Evolutionary conservation across 2,888 invertebrate species (phyloP).

Genomic region (Disparrhopalites patrizii): DNA sequence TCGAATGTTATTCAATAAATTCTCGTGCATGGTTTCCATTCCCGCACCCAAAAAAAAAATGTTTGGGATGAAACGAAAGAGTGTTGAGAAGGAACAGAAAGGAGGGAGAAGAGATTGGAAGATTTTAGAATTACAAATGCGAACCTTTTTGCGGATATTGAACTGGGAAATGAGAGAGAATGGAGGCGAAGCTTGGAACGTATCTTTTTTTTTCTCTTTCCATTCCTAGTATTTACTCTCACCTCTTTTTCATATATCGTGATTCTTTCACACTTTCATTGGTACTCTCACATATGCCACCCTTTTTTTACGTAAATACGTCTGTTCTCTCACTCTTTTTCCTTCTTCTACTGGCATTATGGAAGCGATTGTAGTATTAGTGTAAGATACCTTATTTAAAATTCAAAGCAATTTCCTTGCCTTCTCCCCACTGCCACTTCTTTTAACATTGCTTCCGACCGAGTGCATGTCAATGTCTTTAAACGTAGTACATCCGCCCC

Average conservation of each 20-base stretch:
- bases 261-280: constrained; percentile 16
- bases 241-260: constrained; percentile 4
- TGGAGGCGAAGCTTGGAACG: neutral
- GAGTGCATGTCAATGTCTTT: too few relatives aligned
- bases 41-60: too few relatives aligned
- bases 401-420: constrained; percentile 47
- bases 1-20: constrained; percentile 29
- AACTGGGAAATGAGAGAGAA: constrained; percentile 23
- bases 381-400: constrained; percentile 40
- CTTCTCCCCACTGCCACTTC: constrained; percentile 5
- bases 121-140: constrained; percentile 48
- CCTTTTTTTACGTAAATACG: constrained; percentile 10
- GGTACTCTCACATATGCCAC: constrained; percentile 5
- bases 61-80: too few relatives aligned
- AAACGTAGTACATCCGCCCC: too few relatives aligned
- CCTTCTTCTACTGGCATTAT: too few relatives aligned
- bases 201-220: neutral
- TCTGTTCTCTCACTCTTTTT: constrained; percentile 4
- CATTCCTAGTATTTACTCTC: constrained; percentile 18
- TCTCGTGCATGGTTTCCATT: constrained; percentile 17
- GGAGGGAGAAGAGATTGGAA: constrained; percentile 22
- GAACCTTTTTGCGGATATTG: constrained; percentile 43
- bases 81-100: constrained; percentile 12
- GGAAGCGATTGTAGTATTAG: neutral
- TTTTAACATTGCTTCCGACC: too few relatives aligned